phyloP scores from a whole-genome alignment of 1,140 invertebrate genomes.

The Caenorhabditis tropicalis region DNA sequence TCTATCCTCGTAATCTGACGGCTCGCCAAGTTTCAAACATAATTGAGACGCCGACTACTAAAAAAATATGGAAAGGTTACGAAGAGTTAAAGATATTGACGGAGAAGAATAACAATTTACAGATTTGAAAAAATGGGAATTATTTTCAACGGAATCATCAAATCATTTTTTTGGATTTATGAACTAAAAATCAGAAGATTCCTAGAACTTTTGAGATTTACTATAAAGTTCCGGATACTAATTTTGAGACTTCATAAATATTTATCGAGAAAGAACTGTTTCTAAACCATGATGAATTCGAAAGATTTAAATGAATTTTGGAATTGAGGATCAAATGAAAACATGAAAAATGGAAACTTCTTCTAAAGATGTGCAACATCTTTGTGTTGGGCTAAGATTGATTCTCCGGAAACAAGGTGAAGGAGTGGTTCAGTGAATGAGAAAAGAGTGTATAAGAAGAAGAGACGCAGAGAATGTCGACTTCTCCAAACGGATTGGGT shows the following conservation, averaged over 20 bases:
- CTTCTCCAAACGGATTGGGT: slow-evolving; percentile 36
- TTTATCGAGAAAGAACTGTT: too few relatives aligned
- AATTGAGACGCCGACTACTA: slow-evolving; percentile 38
- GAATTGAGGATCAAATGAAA: background rate
- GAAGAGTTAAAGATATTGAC: too few relatives aligned
- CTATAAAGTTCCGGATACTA: too few relatives aligned
- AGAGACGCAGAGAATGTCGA: slow-evolving; percentile 20
- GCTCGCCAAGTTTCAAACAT: slow-evolving; percentile 33
- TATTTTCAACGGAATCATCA: too few relatives aligned
- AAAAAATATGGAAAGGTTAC: background rate
- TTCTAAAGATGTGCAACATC: slow-evolving; percentile 24
- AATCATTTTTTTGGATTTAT: too few relatives aligned
- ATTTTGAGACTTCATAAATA: too few relatives aligned
- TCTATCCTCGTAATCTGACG: slow-evolving; percentile 23
- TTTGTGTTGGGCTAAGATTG: background rate
- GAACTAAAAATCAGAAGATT: too few relatives aligned
- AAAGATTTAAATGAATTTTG: too few relatives aligned
- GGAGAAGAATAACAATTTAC: background rate
- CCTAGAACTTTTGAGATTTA: too few relatives aligned
- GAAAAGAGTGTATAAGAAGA: background rate
- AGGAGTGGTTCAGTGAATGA: background rate
- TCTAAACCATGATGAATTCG: too few relatives aligned
- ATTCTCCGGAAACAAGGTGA: slow-evolving; percentile 40
- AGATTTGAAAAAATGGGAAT: too few relatives aligned
- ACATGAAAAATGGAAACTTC: background rate